Conservation (phyloP, 2,113 vertebrate species). For the Saimiri boliviensis region DNA sequence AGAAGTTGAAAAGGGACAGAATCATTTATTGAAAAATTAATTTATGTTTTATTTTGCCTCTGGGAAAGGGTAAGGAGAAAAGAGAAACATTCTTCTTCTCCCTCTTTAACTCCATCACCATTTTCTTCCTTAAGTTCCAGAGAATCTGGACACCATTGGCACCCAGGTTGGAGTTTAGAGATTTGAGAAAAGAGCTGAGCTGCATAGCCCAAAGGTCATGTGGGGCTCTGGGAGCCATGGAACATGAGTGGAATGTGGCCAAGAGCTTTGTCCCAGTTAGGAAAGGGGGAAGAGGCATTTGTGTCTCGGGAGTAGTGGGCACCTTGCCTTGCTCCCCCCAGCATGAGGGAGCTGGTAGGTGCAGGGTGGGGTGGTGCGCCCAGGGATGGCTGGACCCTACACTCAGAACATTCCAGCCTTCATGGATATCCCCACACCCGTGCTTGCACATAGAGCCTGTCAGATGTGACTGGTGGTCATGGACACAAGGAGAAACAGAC, state of each 20-base stretch:
- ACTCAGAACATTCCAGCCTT: background rate
- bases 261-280: background rate
- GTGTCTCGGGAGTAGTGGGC: no score
- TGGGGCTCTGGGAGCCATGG: background rate
- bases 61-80: background rate
- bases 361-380: accelerated
- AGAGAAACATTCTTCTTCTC: background rate
- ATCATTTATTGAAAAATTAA: no score
- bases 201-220: background rate
- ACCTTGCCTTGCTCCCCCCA: background rate
- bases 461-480: background rate
- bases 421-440: no score
- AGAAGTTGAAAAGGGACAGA: background rate
- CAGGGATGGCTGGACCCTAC: background rate
- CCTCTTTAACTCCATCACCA: background rate
- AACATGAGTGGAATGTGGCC: background rate
- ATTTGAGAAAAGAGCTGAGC: background rate
- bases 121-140: no score
- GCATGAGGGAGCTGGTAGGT: background rate
- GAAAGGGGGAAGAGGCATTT: background rate
- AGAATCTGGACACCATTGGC: background rate
- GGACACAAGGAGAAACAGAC: background rate
- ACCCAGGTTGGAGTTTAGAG: background rate
- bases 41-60: background rate
- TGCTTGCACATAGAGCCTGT: background rate